phyloP scores from a whole-genome alignment of 2,888 invertebrate genomes.

The Diaperis boleti region DNA sequence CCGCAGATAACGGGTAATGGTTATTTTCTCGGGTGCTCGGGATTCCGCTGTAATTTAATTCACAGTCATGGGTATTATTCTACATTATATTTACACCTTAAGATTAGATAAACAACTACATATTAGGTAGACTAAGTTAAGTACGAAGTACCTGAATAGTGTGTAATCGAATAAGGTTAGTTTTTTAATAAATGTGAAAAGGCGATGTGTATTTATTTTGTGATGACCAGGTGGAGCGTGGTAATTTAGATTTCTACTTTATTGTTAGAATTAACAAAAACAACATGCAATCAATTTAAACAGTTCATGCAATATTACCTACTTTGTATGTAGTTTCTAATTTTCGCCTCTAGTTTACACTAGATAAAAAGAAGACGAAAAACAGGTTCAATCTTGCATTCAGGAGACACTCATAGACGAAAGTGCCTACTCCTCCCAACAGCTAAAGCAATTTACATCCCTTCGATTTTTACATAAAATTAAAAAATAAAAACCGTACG shows the following conservation, averaged over 20 bases:
- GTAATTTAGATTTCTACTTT: no score
- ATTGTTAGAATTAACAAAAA: no score
- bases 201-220: constrained; percentile 29
- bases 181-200: constrained; percentile 40
- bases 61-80: constrained; percentile 29
- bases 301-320: no score
- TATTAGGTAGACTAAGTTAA: constrained; percentile 26
- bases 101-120: constrained; percentile 31
- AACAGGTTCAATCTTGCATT: no score
- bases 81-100: constrained; percentile 20
- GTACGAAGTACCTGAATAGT: constrained; percentile 50
- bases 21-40: constrained; percentile 6
- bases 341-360: no score
- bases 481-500: constrained; percentile 5
- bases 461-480: no score
- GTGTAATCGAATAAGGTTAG: constrained; percentile 39
- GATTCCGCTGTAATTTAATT: constrained; percentile 21
- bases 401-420: no score
- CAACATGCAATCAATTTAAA: no score
- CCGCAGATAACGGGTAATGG: not conserved
- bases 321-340: no score
- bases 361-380: no score
- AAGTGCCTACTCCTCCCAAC: no score
- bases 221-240: constrained; percentile 4
- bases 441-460: no score